Evolutionary conservation across 2,888 invertebrate genomes (phyloP).

Genomic region (Cataglyphis altisquamis): DNA sequence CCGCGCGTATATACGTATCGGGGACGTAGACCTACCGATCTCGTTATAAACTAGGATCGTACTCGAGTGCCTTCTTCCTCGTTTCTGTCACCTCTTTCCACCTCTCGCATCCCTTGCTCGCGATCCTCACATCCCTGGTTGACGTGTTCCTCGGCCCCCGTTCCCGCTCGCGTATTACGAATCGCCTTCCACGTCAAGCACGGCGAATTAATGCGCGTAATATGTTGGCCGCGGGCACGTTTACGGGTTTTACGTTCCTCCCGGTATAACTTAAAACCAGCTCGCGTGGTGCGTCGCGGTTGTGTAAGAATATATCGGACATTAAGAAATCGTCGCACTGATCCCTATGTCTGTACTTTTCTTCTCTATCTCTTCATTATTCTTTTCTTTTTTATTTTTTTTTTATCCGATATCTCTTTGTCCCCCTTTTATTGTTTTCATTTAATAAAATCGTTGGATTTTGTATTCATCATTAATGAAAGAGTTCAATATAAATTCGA

Average conservation of each 20-base stretch:
- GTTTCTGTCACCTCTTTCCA: conserved; percentile 72
- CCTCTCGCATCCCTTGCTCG: conserved; percentile 58
- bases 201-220: conserved; percentile 84
- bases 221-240: conserved; percentile 84
- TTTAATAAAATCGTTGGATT: not conserved
- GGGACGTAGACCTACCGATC: conserved; percentile 77
- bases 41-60: conserved; percentile 79
- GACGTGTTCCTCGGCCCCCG: conserved; percentile 69
- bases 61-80: conserved; percentile 57
- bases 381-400: not conserved
- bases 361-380: not conserved
- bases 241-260: conserved; percentile 81
- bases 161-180: conserved; percentile 80
- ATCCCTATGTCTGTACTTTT: conserved; percentile 25
- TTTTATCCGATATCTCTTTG: not conserved
- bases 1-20: conserved; percentile 76
- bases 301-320: conserved; percentile 69
- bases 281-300: conserved; percentile 69
- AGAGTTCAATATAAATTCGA: not conserved
- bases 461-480: not conserved
- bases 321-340: conserved; percentile 70
- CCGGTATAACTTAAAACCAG: conserved; percentile 81
- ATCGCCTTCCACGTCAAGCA: conserved; percentile 82
- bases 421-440: not conserved
- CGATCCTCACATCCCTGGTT: conserved; percentile 58